These are phyloP conservation scores for Sinohyriopsis cumingii DNA, from an alignment of 2,888 invertebrate genomes.

Conservation along the genomic window DNA sequence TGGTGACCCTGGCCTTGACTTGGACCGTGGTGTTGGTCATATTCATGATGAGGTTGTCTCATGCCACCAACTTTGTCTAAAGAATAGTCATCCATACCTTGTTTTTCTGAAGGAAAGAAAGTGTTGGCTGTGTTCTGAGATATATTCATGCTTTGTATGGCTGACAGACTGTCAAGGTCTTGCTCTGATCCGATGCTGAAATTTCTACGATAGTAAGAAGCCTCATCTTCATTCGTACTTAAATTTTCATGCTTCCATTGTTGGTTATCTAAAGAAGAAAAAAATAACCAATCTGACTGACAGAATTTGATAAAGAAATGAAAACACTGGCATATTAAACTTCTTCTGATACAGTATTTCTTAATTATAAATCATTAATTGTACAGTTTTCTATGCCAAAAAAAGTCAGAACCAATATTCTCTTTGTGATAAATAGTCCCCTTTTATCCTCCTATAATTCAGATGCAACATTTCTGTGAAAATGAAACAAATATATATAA, in stretches of 20 bases:
- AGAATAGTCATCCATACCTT: conserved; percentile 14
- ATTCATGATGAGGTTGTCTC: conserved; percentile 39
- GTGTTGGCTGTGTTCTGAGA: conserved; percentile 18
- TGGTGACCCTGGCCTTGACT: neutral
- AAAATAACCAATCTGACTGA: no score
- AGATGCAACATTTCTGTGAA: no score
- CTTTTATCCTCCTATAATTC: no score
- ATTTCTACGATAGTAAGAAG: conserved; percentile 16
- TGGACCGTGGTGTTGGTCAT: neutral
- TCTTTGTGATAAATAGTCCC: no score
- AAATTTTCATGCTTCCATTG: neutral
- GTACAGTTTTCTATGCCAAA: no score
- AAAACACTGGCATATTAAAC: no score
- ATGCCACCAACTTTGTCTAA: conserved; percentile 24
- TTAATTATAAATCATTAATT: no score
- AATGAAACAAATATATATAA: no score
- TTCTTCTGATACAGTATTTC: no score
- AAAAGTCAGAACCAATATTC: no score
- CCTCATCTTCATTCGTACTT: conserved; percentile 26
- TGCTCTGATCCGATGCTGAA: conserved; percentile 50
- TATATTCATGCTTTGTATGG: conserved; percentile 36
- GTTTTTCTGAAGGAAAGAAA: conserved; percentile 3
- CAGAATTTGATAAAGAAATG: no score
- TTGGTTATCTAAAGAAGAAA: no score
- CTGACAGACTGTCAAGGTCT: conserved; percentile 44